A percentile compares a stretch with the other conserved stretches of the same genome.
These are phyloP conservation scores for Dryobates pubescens DNA, from an alignment of 2,797 vertebrate genomes.

Conservation along the genomic window DNA sequence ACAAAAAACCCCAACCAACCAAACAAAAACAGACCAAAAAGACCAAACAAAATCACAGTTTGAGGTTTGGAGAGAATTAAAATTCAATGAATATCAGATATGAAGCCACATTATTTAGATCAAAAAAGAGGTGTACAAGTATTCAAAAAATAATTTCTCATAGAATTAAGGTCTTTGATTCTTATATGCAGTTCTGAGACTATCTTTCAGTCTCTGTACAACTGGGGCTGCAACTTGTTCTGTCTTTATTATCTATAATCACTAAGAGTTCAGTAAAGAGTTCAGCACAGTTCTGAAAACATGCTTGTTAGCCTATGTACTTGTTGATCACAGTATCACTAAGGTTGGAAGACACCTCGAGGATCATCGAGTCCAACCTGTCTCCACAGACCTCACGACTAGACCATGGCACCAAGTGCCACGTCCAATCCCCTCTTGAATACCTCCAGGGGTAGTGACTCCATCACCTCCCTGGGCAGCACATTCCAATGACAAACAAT, in stretches of 20 bases:
- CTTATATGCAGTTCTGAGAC: neutral
- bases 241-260: neutral
- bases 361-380: too few relatives aligned
- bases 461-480: too few relatives aligned
- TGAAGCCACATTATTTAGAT: neutral
- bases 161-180: neutral
- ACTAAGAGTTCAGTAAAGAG: neutral
- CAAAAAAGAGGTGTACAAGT: neutral
- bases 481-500: too few relatives aligned
- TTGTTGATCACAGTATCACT: too few relatives aligned
- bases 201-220: neutral
- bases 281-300: neutral
- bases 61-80: neutral
- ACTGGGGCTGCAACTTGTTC: neutral
- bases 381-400: too few relatives aligned
- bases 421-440: too few relatives aligned
- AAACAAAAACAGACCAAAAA: too few relatives aligned
- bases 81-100: neutral
- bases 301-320: neutral
- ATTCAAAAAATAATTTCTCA: neutral
- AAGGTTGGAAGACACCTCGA: too few relatives aligned
- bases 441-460: too few relatives aligned
- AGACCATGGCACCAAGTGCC: too few relatives aligned
- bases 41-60: neutral
- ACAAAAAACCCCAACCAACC: too few relatives aligned